Percentiles rank a stretch among this genome's conserved stretches.
phyloP scores from a whole-genome alignment of 2,888 invertebrate genomes.

The Tineola bisselliella region DNA sequence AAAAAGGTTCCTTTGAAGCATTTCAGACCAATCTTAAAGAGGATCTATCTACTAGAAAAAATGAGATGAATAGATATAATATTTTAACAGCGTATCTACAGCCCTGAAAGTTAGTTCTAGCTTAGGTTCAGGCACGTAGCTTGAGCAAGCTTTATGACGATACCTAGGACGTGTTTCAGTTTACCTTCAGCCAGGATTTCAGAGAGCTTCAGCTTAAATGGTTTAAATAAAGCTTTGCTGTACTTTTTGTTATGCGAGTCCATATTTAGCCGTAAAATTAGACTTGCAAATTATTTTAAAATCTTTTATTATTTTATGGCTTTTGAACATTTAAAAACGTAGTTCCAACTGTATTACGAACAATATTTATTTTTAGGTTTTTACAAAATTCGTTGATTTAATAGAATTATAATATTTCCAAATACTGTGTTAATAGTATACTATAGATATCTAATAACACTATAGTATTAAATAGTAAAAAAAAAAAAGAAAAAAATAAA shows the following conservation, averaged over 20 bases:
- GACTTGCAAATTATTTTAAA: background rate
- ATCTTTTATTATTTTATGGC: background rate
- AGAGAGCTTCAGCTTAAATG: background rate
- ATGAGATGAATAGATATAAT: background rate
- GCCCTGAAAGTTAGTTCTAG: background rate
- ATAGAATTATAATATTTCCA: too few species aligned
- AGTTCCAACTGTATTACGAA: too few species aligned
- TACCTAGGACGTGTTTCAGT: constrained; percentile 10
- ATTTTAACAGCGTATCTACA: background rate
- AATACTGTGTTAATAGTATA: too few species aligned
- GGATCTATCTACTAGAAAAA: background rate
- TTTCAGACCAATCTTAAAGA: too few species aligned
- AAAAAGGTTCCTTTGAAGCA: too few species aligned
- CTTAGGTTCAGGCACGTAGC: constrained; percentile 9
- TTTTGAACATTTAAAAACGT: too few species aligned
- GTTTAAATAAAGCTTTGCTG: background rate
- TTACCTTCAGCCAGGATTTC: constrained; percentile 3
- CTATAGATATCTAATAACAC: too few species aligned
- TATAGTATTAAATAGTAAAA: too few species aligned
- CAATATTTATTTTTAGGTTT: too few species aligned
- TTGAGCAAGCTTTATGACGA: constrained; percentile 4
- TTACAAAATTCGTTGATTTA: too few species aligned
- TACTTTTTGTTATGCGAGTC: background rate
- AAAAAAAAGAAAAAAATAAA: too few species aligned
- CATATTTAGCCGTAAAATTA: background rate